Percentiles rank a stretch among this genome's conserved stretches.
These are phyloP conservation scores for Zosterops borbonicus DNA, from an alignment of 2,113 vertebrate genomes.

Conservation along the genomic window DNA sequence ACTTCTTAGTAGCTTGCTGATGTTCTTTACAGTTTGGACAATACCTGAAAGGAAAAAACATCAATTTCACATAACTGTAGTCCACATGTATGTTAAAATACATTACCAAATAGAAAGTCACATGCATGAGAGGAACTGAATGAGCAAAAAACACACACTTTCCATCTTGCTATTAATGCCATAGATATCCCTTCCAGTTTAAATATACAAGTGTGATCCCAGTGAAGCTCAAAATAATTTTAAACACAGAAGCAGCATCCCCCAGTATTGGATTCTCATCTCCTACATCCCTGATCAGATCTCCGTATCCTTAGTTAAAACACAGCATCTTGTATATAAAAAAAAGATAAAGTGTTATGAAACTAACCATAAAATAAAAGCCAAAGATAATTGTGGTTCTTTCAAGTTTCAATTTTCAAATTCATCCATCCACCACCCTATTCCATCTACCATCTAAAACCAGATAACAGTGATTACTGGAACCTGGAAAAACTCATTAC, in stretches of 20 bases:
- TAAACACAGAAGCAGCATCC: not conserved
- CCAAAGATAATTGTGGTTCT: not conserved
- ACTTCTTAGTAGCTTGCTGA: conserved; percentile 97
- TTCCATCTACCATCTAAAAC: not conserved
- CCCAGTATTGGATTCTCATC: not conserved
- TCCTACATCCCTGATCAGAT: not conserved
- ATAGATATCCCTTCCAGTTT: not conserved
- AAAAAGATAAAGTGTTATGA: not conserved
- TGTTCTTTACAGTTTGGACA: conserved; percentile 98
- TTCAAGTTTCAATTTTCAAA: not conserved
- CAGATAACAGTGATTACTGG: not conserved
- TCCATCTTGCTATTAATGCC: not conserved
- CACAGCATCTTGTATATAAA: not conserved
- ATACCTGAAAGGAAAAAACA: conserved; percentile 81
- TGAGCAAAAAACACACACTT: not conserved
- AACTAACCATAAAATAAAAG: not conserved
- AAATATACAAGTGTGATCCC: not conserved
- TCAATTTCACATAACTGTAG: not conserved
- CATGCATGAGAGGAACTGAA: not conserved
- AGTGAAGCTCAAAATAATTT: not conserved
- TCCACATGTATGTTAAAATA: fast-evolving
- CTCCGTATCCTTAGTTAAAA: not conserved
- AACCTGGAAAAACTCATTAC: not conserved
- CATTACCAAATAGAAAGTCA: not conserved
- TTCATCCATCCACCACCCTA: not conserved